Conservation (phyloP, 1,140 invertebrate species). For the Microplitis demolitor region DNA sequence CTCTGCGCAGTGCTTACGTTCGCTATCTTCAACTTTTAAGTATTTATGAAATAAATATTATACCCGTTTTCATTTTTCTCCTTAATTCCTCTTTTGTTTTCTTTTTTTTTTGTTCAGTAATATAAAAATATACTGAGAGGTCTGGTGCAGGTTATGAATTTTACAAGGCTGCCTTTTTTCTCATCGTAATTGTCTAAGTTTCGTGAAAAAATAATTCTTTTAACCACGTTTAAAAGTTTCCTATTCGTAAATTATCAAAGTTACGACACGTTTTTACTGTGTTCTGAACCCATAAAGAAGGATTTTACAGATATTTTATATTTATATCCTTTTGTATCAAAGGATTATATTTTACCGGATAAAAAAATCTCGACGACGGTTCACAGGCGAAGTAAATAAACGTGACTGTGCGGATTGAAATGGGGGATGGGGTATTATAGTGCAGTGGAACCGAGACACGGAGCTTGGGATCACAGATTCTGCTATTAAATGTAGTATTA, state of each 20-base stretch:
- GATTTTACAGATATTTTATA: background rate
- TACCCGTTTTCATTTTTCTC: no score
- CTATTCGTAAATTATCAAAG: slow-evolving; percentile 46
- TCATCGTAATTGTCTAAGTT: slow-evolving; percentile 47
- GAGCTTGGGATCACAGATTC: no score
- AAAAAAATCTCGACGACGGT: background rate
- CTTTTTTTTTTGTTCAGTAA: no score
- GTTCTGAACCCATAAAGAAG: background rate
- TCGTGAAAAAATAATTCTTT: slow-evolving; percentile 17
- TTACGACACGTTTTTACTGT: background rate
- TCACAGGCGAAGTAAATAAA: no score
- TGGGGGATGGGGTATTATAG: no score
- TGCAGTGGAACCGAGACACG: no score
- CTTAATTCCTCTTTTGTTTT: no score
- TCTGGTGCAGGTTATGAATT: no score
- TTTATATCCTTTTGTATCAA: background rate
- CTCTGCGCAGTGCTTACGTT: background rate
- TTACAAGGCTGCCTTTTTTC: background rate
- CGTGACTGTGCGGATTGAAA: no score
- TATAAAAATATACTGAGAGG: no score
- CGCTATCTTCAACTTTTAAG: background rate
- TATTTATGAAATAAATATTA: background rate
- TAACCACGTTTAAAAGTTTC: slow-evolving; percentile 39
- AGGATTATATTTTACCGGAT: background rate
- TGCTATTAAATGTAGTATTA: no score